phyloP scores from a whole-genome alignment of 2,113 vertebrate species.

The Fregata magnificens region DNA sequence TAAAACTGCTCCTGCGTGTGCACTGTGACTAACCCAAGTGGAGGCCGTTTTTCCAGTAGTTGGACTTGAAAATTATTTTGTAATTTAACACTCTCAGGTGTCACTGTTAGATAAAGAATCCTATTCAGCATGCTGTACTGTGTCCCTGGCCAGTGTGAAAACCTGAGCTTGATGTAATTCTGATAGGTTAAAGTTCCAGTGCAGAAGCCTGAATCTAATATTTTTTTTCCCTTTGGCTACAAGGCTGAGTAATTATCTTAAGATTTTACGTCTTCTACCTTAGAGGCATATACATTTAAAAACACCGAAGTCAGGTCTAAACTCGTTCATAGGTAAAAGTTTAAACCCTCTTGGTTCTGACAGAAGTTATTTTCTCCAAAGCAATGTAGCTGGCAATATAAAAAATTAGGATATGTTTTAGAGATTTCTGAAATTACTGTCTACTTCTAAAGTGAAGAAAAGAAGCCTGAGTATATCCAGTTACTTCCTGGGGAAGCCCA shows the following conservation, averaged over 20 bases:
- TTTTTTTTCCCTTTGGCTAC: slow-evolving; percentile 26
- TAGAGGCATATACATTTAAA: slow-evolving; percentile 1
- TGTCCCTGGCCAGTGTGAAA: slow-evolving; percentile 16
- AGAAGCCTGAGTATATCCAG: neutral
- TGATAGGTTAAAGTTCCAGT: slow-evolving; percentile 35
- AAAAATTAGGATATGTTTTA: neutral
- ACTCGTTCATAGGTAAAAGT: neutral
- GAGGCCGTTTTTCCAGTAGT: slow-evolving; percentile 28
- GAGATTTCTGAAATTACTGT: neutral
- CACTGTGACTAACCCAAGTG: slow-evolving; percentile 37
- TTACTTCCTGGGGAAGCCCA: neutral
- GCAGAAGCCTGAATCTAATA: slow-evolving; percentile 6
- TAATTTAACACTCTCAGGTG: slow-evolving; percentile 72
- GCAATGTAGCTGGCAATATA: neutral
- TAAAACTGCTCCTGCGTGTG: slow-evolving; percentile 25
- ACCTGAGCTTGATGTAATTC: slow-evolving; percentile 55
- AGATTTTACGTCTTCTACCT: slow-evolving; percentile 27
- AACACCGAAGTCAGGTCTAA: neutral
- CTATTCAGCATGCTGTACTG: neutral
- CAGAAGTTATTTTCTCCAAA: slow-evolving; percentile 9
- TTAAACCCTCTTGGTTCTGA: neutral
- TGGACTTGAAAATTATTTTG: slow-evolving; percentile 64
- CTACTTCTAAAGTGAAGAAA: neutral
- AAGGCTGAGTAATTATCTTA: slow-evolving; percentile 42
- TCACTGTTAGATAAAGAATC: slow-evolving; percentile 66